Percentiles rank a stretch among this genome's conserved stretches.
These are phyloP conservation scores for Plestiodon gilberti DNA, from an alignment of 2,113 vertebrate genomes.

Conservation along the genomic window DNA sequence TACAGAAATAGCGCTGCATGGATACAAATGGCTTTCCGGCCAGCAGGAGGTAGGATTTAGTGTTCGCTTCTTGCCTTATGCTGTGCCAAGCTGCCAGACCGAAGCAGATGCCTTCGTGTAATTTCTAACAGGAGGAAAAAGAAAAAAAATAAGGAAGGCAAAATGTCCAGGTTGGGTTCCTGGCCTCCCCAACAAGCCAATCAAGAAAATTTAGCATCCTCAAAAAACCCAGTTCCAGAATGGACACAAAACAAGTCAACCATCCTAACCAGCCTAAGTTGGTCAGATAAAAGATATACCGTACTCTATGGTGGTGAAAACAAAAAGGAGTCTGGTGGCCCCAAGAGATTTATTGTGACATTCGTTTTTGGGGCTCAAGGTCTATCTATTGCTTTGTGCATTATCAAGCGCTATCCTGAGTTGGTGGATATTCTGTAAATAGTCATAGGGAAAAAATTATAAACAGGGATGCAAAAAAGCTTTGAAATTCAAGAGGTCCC, in stretches of 20 bases:
- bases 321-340: background rate
- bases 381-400: background rate
- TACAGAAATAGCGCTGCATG: slow-evolving; percentile 1
- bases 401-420: background rate
- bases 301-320: too few species aligned
- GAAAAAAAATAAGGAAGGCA: background rate
- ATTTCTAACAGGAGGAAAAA: background rate
- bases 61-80: background rate
- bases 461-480: background rate
- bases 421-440: background rate
- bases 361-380: background rate
- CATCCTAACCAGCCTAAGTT: background rate
- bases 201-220: background rate
- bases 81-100: background rate
- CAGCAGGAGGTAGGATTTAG: background rate
- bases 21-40: background rate
- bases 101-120: background rate
- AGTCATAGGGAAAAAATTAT: background rate
- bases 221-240: background rate
- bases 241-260: background rate
- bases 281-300: background rate
- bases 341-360: background rate
- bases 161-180: background rate
- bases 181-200: background rate
- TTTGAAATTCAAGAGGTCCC: background rate